These are phyloP conservation scores for Channa striata DNA, from an alignment of 2,797 vertebrate genomes.

Conservation along the genomic window DNA sequence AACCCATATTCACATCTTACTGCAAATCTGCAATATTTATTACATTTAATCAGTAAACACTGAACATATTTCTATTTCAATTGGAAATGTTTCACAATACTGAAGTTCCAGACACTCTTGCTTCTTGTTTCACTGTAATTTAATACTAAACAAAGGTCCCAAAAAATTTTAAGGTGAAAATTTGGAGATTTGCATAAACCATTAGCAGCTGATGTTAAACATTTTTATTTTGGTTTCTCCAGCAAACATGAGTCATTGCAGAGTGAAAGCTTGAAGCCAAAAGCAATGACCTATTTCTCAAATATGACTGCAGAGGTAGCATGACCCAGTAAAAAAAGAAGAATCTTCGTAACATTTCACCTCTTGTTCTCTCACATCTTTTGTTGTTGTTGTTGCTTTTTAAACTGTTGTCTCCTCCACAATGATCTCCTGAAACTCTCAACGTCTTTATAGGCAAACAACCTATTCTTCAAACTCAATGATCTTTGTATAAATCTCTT, in stretches of 20 bases:
- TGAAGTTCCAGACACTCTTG: not conserved
- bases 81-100: slow-evolving; percentile 5
- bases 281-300: slow-evolving; percentile 66
- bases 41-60: not conserved
- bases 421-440: slow-evolving; percentile 28
- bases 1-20: too few species aligned
- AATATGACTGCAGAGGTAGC: slow-evolving; percentile 54
- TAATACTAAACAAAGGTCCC: slow-evolving; percentile 38
- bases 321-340: slow-evolving; percentile 41
- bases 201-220: slow-evolving; percentile 23
- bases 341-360: slow-evolving; percentile 38
- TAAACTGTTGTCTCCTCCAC: slow-evolving; percentile 15
- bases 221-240: slow-evolving; percentile 39
- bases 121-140: slow-evolving; percentile 3
- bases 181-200: slow-evolving; percentile 22
- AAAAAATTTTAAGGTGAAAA: slow-evolving; percentile 25
- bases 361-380: slow-evolving; percentile 13
- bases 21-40: too few species aligned
- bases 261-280: slow-evolving; percentile 59
- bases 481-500: slow-evolving; percentile 37
- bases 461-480: slow-evolving; percentile 39
- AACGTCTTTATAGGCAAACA: slow-evolving; percentile 32
- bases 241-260: slow-evolving; percentile 65
- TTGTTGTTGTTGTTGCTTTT: slow-evolving; percentile 8
- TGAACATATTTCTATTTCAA: not conserved